Evolutionary conservation across 2,888 invertebrate species (phyloP), one percentile per base, ranked within the genome.

Genomic region (Yponomeuta evonymella): DNA sequence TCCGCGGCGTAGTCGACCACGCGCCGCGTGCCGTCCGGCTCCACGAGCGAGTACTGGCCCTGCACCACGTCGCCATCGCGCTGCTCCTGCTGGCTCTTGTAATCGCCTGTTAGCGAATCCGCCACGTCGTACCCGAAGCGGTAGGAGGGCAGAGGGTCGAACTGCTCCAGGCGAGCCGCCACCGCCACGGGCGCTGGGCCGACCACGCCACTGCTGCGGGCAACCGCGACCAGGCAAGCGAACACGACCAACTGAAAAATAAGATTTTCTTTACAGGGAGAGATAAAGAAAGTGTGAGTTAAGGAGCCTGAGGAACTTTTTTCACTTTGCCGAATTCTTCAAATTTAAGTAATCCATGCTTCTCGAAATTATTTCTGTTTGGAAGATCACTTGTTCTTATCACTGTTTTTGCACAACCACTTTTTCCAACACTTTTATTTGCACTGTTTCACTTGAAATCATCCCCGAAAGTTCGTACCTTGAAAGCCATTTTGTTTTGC

Each of bases 61-160:
- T 84, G 86, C 5, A 94, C 94, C 11, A 93, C 77, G 74, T 94
- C 94, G 64, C 94, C 94, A 73, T 93, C 87, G 73, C 93, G 87
- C 72, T 92, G 88, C 76, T 94, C 94, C 48, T 81, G 81, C 75
- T 89, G 91, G 73, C 85, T 88, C 79, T 92, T 92, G 82, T 86
- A 89, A 76, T 91, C 91, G 0, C 91, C 92, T 71, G 91, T 90
- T 69, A 90, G 81, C 0, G 88, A 83, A 74, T 92, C 92, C 0
- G 87, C 86, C 29, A 92, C 92, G 66, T 86, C 81, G 75, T 92
- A 91, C 63, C 89, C 92, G 73, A 86, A 91, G 73, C 83, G 81
- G 83, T 95, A 95, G 79, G 94, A 94, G 0, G 94, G 51, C 15
- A 58, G 51, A 15, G 51, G 94, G 78, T 94, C 94, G 79, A 91